Base-by-base conservation (phyloP, 1,140 invertebrate species). In the Limonius californicus region DNA sequence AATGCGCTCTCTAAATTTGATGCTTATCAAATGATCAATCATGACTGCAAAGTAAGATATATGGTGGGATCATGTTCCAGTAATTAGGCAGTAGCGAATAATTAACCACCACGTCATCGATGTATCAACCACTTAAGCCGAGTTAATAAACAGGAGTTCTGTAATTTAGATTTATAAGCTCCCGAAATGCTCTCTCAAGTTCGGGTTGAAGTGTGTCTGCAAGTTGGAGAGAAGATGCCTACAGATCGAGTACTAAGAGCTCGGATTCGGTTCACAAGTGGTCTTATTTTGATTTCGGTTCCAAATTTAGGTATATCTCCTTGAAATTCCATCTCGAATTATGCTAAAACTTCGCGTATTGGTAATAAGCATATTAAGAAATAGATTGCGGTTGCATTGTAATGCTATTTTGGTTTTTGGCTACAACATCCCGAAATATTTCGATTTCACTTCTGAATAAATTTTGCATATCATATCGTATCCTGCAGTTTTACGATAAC, bases 71-170 rank as follows among this genome's bases (percentile, higher is more conserved):
- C 64, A 61, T 69, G 67, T 69, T 64, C 54, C 43, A 53, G 62
- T 67, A 69, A 69, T 69, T 67, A 69, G 59, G 59, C 66, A 63
- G 58, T 63, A 54, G 53, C 54, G 62, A 65, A 70, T 70, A 70
- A 70, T 70, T 70, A 70, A 68, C 59, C 54, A 65, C 23, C 55
- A 56, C 64, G 65, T 69, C 66, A 69, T 69, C 66, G 59, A 66
- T 70, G 62, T 65, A 69, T 69, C 65, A 67, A 60, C 65, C 63
- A 63, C 68, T 69, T 69, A 62, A 64, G 54, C 16, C 30, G 30
- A 59, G 47, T 59, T 59, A 50, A 50, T 50, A 50, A 50, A 50
- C 45, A 50, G 45, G 45, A 50, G 45, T 19, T 50, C 45, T 50
- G 20, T 50, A 50, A 50, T 50, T 50, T 50, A 18, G 45, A 50